Conservation (phyloP, 2,113 vertebrate species). For the Chloropsis hardwickii region DNA sequence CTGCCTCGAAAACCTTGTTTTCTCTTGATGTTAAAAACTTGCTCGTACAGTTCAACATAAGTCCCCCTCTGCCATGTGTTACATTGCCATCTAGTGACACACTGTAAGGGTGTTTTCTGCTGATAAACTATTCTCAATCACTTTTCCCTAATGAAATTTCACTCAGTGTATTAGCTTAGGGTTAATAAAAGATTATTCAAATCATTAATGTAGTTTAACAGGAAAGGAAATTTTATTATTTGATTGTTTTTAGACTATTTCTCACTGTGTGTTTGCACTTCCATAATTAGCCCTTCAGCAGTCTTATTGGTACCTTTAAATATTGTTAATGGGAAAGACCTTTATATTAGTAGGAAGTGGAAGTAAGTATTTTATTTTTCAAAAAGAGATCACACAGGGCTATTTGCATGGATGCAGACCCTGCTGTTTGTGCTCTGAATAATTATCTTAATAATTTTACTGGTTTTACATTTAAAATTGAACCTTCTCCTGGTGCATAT, state of each 20-base stretch:
- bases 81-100: constrained; percentile 47
- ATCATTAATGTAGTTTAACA: neutral
- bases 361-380: neutral
- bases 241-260: neutral
- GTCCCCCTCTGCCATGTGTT: rapidly evolving
- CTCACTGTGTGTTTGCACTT: neutral
- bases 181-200: neutral
- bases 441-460: neutral
- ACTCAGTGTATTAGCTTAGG: neutral
- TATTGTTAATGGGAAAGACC: neutral
- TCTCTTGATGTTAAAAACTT: neutral
- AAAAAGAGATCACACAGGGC: neutral
- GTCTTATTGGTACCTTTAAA: neutral
- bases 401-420: neutral
- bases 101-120: neutral
- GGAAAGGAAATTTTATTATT: neutral
- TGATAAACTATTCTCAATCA: neutral
- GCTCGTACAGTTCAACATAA: neutral
- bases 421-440: neutral
- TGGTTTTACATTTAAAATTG: neutral
- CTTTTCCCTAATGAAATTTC: neutral
- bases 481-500: neutral
- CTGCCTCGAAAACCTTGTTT: neutral
- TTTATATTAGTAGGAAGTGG: neutral
- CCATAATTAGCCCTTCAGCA: neutral